These are phyloP conservation scores for Variabilichromis moorii DNA, from an alignment of 2,113 vertebrate species.

Conservation along the genomic window DNA sequence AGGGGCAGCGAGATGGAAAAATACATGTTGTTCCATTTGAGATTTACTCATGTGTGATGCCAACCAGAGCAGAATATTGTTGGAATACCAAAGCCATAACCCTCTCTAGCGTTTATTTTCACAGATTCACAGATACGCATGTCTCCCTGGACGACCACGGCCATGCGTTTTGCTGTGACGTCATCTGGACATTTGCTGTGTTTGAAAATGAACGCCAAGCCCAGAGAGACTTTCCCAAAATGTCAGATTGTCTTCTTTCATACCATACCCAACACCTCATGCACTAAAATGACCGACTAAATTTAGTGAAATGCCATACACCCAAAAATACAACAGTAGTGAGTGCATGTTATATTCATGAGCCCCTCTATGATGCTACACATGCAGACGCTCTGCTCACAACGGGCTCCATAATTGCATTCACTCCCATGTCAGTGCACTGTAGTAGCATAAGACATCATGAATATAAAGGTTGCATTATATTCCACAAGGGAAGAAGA, in stretches of 20 bases:
- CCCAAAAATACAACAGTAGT: not conserved
- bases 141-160: not conserved
- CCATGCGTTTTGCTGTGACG: not conserved
- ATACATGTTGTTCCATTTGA: constrained; percentile 49
- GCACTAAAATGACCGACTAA: not conserved
- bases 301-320: constrained; percentile 28
- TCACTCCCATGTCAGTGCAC: not conserved
- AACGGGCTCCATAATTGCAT: constrained; percentile 10
- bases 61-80: constrained; percentile 38
- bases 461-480: constrained; percentile 13
- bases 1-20: constrained; percentile 42
- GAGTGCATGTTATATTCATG: constrained; percentile 4
- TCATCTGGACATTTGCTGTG: not conserved
- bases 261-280: not conserved
- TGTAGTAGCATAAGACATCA: constrained; percentile 2
- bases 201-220: not conserved
- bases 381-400: constrained; percentile 1
- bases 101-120: not conserved
- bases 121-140: not conserved
- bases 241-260: constrained; percentile 45
- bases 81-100: constrained; percentile 11
- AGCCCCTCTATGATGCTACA: not conserved
- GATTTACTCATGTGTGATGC: constrained; percentile 38
- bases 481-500: not conserved
- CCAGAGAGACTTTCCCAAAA: constrained; percentile 14